Evolutionary conservation across 2,113 vertebrate genomes (phyloP), one percentile per base, ranked within the genome.

Genomic region (Herpetotheres cachinnans): DNA sequence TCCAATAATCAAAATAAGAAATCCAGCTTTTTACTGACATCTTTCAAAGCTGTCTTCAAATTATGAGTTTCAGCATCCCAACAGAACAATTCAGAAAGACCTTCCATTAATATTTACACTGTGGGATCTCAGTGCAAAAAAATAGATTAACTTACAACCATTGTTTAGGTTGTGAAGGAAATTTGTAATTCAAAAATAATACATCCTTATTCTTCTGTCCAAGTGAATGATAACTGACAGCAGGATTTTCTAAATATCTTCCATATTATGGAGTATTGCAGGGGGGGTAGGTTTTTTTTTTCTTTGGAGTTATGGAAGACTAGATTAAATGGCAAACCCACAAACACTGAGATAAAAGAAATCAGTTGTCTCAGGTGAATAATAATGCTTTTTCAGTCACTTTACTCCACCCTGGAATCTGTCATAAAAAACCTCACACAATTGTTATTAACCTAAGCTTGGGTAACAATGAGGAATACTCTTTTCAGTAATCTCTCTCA

Each of bases 1-100:
- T 82, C 73, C 70, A 91, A 81, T 67, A 91, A 91, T n/a, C 87
- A 93, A 63, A 94, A 91, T 70, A 90, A 93, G 55, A 85, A 94
- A 91, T 82, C 30, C 74, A 73, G 14, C 7, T 92, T 84, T 93
- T 95, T 79, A 65, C 52, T 79, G 34, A 15, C 32, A 70, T 71
- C 36, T 93, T 82, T 91, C 74, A 61, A 66, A 91, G 66, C 26
- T 18, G 14, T 61, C 81, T 89, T 82, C 56, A 49, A 77, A 85
- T 93, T 77, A 50, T 13, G 81, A 34, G 26, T 82, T 69, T 42
- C 56, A 77, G 58, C 44, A 69, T 67, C 80, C 34, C 81, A 89
- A 84, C 13, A 87, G 73, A 52, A 71, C 36, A 76, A 82, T 65
- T 69, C 83, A 80, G 19, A 89, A 74, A 70, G 25, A 59, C 6